Conservation (phyloP, 2,797 vertebrate genomes). For the Takifugu rubripes region DNA sequence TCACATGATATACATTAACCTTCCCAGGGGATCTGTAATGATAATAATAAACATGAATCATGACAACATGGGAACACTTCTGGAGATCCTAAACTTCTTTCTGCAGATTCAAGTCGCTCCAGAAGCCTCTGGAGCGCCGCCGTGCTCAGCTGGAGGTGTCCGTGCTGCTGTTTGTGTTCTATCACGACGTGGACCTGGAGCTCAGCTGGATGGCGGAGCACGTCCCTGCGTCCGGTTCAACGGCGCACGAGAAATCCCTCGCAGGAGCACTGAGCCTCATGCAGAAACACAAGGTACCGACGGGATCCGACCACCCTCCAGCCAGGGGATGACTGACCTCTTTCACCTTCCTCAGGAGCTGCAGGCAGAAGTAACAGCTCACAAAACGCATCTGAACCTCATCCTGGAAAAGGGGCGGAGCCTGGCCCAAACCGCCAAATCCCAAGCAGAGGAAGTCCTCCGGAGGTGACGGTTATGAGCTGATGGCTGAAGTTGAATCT, state of each 20-base stretch:
- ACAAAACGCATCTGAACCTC: constrained; percentile 73
- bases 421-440: constrained; percentile 66
- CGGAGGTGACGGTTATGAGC: constrained; percentile 52
- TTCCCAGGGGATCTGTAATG: no score
- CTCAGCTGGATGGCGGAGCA: constrained; percentile 83
- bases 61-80: no score
- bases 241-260: constrained; percentile 70
- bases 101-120: constrained; percentile 84
- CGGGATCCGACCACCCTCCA: background rate
- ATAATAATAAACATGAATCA: no score
- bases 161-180: constrained; percentile 79
- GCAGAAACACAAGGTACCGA: constrained; percentile 83
- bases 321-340: background rate
- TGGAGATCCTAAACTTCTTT: no score
- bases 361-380: constrained; percentile 79
- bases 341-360: constrained; percentile 71
- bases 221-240: constrained; percentile 66
- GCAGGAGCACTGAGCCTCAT: constrained; percentile 73
- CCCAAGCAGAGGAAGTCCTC: constrained; percentile 63
- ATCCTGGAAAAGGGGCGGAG: constrained; percentile 62
- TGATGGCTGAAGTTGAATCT: no score
- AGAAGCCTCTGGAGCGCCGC: constrained; percentile 75
- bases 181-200: constrained; percentile 80
- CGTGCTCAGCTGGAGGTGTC: constrained; percentile 77
- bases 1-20: no score